These are phyloP conservation scores for Erythrolamprus reginae DNA, from an alignment of 2,113 vertebrate genomes.

Conservation along the genomic window DNA sequence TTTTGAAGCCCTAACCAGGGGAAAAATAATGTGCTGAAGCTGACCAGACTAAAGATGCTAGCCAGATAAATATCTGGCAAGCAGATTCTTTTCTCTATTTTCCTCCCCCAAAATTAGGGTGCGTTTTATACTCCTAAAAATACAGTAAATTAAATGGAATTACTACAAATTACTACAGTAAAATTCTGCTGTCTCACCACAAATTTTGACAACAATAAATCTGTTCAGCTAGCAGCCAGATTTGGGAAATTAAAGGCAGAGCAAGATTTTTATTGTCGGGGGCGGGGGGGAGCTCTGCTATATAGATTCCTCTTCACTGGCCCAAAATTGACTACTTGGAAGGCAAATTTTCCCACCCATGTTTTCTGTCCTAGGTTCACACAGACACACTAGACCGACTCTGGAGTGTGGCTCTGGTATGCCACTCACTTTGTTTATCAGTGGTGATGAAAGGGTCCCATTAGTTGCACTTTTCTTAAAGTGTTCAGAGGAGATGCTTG, in stretches of 20 bases:
- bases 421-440: constrained; percentile 69
- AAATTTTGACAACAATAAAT: background rate
- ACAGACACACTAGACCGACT: background rate
- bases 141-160: background rate
- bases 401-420: background rate
- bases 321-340: background rate
- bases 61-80: no score
- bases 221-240: background rate
- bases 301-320: background rate
- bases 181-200: background rate
- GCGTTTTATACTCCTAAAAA: no score
- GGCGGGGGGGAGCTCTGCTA: background rate
- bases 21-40: no score
- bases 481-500: constrained; percentile 50
- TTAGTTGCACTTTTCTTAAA: constrained; percentile 69
- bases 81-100: no score
- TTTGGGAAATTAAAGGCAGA: background rate
- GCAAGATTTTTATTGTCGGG: background rate
- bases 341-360: background rate
- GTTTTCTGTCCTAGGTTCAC: background rate
- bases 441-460: constrained; percentile 64
- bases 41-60: no score
- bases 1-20: no score
- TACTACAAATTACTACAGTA: background rate
- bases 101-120: no score